Conservation (phyloP, 2,888 invertebrate species). For the Drosophila niveifrons region DNA sequence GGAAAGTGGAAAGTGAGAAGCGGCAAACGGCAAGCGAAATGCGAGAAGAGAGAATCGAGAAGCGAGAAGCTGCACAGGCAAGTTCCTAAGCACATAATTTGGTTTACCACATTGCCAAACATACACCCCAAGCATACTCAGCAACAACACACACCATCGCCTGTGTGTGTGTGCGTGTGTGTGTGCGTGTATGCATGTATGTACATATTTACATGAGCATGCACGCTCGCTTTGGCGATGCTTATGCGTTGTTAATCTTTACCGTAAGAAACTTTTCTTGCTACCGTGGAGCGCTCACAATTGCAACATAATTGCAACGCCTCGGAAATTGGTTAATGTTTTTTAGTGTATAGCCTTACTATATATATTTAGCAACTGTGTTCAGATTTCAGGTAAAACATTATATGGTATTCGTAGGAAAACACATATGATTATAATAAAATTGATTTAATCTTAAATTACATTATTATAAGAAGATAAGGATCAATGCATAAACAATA, state of each 20-base stretch:
- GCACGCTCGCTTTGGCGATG: constrained; percentile 1
- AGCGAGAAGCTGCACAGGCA: neutral
- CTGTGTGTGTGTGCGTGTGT: neutral
- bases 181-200: neutral
- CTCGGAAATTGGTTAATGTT: neutral
- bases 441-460: too few relatives aligned
- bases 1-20: too few relatives aligned
- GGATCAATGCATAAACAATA: too few relatives aligned
- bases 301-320: neutral
- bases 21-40: neutral
- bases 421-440: too few relatives aligned
- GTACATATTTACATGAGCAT: constrained; percentile 2
- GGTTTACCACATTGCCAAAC: constrained; percentile 6
- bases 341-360: too few relatives aligned
- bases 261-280: constrained; percentile 3
- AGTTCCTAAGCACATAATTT: constrained; percentile 10
- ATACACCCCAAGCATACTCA: neutral
- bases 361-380: too few relatives aligned
- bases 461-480: too few relatives aligned
- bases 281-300: neutral
- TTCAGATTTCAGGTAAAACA: too few relatives aligned
- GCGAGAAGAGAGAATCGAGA: neutral
- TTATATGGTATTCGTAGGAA: too few relatives aligned
- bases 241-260: neutral
- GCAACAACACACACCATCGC: neutral